A percentile compares a stretch with the other conserved stretches of the same genome.
phyloP scores from a whole-genome alignment of 2,797 vertebrate species.

The Pachyuromys duprasi region DNA sequence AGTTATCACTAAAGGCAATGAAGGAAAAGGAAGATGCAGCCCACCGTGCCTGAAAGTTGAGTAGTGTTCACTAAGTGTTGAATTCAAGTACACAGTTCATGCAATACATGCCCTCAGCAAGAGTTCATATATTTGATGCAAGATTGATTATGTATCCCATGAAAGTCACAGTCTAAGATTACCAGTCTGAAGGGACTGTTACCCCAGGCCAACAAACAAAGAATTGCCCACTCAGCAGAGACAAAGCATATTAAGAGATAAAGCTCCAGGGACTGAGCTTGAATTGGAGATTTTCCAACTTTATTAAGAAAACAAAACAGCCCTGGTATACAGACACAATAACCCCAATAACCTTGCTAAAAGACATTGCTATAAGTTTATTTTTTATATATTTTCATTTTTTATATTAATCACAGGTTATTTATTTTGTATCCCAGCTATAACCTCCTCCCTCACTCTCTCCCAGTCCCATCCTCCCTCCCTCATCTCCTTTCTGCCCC shows the following conservation, averaged over 20 bases:
- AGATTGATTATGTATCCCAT: slow-evolving; percentile 59
- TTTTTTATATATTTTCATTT: no score
- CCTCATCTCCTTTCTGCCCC: no score
- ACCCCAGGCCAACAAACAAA: slow-evolving; percentile 67
- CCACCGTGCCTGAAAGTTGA: slow-evolving; percentile 24
- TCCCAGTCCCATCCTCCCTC: no score
- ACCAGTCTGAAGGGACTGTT: slow-evolving; percentile 49
- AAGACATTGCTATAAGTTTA: background rate
- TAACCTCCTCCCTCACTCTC: no score
- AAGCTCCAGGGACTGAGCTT: slow-evolving; percentile 58
- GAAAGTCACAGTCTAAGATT: slow-evolving; percentile 52
- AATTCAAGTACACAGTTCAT: slow-evolving; percentile 19
- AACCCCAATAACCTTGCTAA: background rate
- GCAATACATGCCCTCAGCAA: slow-evolving; percentile 36
- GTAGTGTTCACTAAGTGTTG: slow-evolving; percentile 46
- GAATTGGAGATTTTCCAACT: background rate
- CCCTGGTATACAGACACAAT: background rate
- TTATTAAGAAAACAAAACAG: slow-evolving; percentile 56
- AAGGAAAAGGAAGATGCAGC: background rate
- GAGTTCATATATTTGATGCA: background rate
- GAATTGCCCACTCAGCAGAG: slow-evolving; percentile 70
- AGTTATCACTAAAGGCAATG: background rate
- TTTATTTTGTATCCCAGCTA: no score
- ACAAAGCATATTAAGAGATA: slow-evolving; percentile 49
- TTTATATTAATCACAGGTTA: no score